Evolutionary conservation across 2,113 vertebrate species (phyloP).

Genomic region (Salvelinus namaycush): DNA sequence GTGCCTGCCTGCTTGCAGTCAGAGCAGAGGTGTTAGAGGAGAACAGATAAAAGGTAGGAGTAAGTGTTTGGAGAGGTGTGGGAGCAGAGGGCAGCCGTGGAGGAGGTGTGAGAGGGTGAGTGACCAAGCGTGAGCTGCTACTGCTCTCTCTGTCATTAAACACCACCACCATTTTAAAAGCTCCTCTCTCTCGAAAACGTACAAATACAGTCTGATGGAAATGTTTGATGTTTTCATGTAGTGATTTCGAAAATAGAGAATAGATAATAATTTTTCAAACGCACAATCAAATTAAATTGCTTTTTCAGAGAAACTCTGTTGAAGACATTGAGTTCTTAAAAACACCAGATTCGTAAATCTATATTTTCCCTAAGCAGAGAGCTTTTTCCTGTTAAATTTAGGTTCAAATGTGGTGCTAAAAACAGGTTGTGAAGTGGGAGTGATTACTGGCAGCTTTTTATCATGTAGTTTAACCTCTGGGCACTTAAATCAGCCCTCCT

Average conservation of each 20-base stretch:
- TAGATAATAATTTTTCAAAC: not conserved
- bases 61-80: constrained; percentile 59
- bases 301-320: not conserved
- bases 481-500: constrained; percentile 53
- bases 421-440: constrained; percentile 40
- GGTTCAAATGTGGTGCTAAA: constrained; percentile 47
- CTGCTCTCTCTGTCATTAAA: constrained; percentile 56
- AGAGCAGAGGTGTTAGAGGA: constrained; percentile 58
- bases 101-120: constrained; percentile 58
- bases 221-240: constrained; percentile 44
- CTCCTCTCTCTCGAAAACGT: constrained; percentile 48
- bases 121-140: constrained; percentile 60
- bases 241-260: not conserved
- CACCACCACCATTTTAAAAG: constrained; percentile 62
- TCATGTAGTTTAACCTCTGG: constrained; percentile 58
- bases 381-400: constrained; percentile 44
- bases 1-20: constrained; percentile 19
- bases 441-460: constrained; percentile 51
- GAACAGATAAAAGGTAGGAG: constrained; percentile 66
- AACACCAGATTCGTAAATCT: constrained; percentile 33
- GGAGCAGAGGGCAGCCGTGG: constrained; percentile 58
- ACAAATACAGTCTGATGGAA: constrained; percentile 42
- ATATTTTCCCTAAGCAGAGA: constrained; percentile 36
- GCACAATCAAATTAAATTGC: not conserved
- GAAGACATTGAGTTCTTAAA: constrained; percentile 16